phyloP scores from a whole-genome alignment of 1,140 invertebrate species.

The Aphelenchoides avenae region DNA sequence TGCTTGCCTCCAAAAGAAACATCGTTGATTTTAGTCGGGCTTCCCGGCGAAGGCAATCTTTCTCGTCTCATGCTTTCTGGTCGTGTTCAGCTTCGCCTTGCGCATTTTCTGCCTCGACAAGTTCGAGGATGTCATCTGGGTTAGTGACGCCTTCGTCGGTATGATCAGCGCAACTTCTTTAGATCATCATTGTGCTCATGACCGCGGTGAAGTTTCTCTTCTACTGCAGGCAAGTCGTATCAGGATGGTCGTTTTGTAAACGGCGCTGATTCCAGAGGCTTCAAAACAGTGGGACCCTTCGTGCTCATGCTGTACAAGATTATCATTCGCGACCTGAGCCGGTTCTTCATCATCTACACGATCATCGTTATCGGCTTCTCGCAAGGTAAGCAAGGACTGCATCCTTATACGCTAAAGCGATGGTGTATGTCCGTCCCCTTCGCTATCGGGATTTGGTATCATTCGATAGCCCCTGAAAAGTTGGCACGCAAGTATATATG shows the following conservation, averaged over 20 bases:
- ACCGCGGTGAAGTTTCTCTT: constrained; percentile 96
- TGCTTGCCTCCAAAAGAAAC: constrained; percentile 12
- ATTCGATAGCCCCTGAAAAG: too few species aligned
- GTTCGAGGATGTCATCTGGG: constrained; percentile 81
- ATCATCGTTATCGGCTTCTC: constrained; percentile 97
- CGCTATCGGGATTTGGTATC: too few species aligned
- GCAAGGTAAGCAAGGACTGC: constrained; percentile 82
- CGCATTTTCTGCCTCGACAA: constrained; percentile 75
- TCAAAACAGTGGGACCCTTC: constrained; percentile 80
- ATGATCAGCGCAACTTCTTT: too few species aligned
- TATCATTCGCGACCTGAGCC: constrained; percentile 86
- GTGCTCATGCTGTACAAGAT: constrained; percentile 99
- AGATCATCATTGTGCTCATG: constrained; percentile 83
- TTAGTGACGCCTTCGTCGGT: too few species aligned
- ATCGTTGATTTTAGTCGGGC: constrained; percentile 68
- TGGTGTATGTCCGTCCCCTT: too few species aligned
- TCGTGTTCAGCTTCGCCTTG: constrained; percentile 76
- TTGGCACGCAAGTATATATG: too few species aligned
- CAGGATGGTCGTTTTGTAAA: background rate
- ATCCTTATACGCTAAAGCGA: too few species aligned
- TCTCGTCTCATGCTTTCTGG: constrained; percentile 80
- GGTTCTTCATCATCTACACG: constrained; percentile 91
- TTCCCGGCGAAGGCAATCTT: constrained; percentile 88
- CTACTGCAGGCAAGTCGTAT: constrained; percentile 75
- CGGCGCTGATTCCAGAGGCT: constrained; percentile 23